These are phyloP conservation scores for Larimichthys polyactis DNA, from an alignment of 2,113 vertebrate species.

Conservation along the genomic window DNA sequence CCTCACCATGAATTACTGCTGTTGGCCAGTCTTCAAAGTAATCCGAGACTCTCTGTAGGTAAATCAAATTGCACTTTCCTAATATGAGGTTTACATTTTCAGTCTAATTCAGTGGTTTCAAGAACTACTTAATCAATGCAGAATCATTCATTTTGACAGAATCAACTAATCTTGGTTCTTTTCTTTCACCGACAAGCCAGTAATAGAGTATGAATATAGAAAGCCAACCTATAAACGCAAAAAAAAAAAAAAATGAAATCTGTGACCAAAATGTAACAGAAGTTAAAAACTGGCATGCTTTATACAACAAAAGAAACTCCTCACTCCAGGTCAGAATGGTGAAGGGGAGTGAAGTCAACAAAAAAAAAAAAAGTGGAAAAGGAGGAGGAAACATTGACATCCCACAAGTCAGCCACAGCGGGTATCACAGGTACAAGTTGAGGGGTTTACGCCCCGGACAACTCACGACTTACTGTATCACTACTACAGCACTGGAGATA, in stretches of 20 bases:
- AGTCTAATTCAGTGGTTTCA: constrained; percentile 32
- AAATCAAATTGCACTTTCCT: constrained; percentile 18
- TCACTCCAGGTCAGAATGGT: constrained; percentile 34
- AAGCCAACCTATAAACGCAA: constrained; percentile 34
- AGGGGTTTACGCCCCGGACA: neutral
- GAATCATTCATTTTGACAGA: constrained; percentile 17
- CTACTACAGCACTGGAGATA: constrained; percentile 2
- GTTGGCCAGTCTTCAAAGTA: neutral
- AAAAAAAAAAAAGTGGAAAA: neutral
- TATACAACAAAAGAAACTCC: constrained; percentile 51
- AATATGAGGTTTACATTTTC: neutral
- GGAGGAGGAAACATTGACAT: constrained; percentile 23
- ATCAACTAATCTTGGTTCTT: constrained; percentile 5
- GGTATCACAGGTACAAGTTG: neutral
- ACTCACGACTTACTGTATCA: constrained; percentile 17
- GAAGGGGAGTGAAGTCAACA: constrained; percentile 39
- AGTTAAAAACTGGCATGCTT: constrained; percentile 64
- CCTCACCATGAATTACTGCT: neutral
- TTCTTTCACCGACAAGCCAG: constrained; percentile 31
- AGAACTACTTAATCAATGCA: neutral
- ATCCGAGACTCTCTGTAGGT: constrained; percentile 1
- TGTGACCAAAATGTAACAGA: constrained; percentile 68
- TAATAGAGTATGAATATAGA: constrained; percentile 36
- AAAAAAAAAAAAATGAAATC: constrained; percentile 43
- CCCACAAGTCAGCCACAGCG: constrained; percentile 16